A percentile compares a stretch with the other conserved stretches of the same genome.
phyloP scores from a whole-genome alignment of 2,888 invertebrate species.

The Onchidella celtica region DNA sequence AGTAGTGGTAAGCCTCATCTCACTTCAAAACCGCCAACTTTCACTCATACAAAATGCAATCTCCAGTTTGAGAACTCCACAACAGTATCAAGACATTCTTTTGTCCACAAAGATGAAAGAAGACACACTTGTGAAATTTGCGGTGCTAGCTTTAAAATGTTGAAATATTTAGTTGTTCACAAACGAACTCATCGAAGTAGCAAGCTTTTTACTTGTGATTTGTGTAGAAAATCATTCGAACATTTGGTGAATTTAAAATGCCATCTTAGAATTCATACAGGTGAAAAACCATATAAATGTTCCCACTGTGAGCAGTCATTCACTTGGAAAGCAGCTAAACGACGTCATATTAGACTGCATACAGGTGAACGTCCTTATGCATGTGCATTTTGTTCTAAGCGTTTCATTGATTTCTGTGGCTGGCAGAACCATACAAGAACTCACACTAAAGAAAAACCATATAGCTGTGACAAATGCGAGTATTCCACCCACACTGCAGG shows the following conservation, averaged over 20 bases:
- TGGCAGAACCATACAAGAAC: background rate
- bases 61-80: background rate
- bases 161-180: background rate
- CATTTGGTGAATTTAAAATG: background rate
- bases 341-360: background rate
- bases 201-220: background rate
- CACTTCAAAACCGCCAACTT: too few species aligned
- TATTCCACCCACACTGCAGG: background rate
- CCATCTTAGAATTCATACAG: background rate
- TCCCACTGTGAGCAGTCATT: background rate
- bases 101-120: background rate
- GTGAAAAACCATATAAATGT: background rate
- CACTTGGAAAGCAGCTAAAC: background rate
- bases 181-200: background rate
- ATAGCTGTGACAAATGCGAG: background rate
- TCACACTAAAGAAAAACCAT: background rate
- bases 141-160: background rate
- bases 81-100: background rate
- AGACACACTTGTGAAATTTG: background rate
- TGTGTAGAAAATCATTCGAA: background rate
- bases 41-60: background rate
- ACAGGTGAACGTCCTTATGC: background rate
- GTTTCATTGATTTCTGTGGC: slow-evolving; percentile 1
- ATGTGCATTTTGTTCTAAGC: background rate
- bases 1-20: too few species aligned